Conservation (phyloP, 2,797 vertebrate genomes). For the Pipistrellus nathusii region DNA sequence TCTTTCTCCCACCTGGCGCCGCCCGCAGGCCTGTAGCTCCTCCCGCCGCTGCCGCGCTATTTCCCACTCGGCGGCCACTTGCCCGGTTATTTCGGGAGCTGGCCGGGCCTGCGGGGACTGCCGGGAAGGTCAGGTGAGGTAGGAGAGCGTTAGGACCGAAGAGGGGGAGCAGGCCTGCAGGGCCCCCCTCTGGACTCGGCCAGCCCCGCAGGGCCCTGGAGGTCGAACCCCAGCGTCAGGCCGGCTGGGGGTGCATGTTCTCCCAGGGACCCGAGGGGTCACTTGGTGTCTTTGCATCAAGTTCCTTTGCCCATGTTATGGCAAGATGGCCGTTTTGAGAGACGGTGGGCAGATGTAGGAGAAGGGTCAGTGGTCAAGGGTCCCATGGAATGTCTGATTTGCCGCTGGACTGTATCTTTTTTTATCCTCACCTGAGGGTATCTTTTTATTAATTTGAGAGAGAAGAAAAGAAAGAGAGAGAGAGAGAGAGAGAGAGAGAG, state of each 20-base stretch:
- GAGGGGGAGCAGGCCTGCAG: background rate
- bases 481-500: background rate
- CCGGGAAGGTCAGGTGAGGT: constrained; percentile 37
- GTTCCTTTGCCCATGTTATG: background rate
- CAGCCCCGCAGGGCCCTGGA: background rate
- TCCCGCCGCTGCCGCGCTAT: background rate
- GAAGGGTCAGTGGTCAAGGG: background rate
- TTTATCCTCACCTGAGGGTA: background rate
- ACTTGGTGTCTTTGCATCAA: background rate
- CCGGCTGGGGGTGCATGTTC: rapidly evolving
- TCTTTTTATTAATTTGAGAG: background rate
- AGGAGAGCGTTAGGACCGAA: background rate
- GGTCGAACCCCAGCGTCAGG: too few relatives aligned
- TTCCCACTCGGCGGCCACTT: background rate
- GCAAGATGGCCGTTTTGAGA: background rate
- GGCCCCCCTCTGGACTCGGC: background rate
- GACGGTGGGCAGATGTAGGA: background rate
- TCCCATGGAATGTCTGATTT: background rate
- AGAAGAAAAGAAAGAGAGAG: background rate
- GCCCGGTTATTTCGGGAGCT: constrained; percentile 53
- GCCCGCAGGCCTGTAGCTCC: background rate
- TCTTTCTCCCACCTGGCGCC: background rate
- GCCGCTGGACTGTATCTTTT: background rate
- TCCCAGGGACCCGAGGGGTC: background rate
- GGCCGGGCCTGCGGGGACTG: background rate